A percentile compares a stretch with the other conserved stretches of the same genome.
Conservation (phyloP, 2,888 invertebrate species). For the Nineta flava region DNA sequence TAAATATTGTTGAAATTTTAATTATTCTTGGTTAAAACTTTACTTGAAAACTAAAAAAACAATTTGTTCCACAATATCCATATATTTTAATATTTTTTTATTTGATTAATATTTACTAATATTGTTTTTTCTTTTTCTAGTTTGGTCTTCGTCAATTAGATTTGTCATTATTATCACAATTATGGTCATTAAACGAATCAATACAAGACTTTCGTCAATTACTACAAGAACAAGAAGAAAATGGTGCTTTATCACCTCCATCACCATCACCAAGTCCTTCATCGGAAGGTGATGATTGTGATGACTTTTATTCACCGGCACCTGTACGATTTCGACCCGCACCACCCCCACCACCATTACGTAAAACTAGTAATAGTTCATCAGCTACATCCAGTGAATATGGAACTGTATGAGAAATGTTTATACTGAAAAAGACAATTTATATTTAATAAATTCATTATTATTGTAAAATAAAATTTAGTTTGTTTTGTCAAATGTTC, state of each 20-base stretch:
- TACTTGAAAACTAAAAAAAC: no score
- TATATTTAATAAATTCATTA: background rate
- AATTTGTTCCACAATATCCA: no score
- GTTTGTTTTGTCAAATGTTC: no score
- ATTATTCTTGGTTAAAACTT: no score
- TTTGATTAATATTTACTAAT: background rate
- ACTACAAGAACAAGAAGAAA: constrained; percentile 34
- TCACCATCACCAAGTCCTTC: constrained; percentile 38
- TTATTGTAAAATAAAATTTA: no score
- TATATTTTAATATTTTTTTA: no score
- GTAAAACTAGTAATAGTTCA: constrained; percentile 20
- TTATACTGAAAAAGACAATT: background rate
- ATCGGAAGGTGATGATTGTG: constrained; percentile 30
- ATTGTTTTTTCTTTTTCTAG: constrained; percentile 37
- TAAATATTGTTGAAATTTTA: no score
- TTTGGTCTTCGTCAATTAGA: constrained; percentile 79
- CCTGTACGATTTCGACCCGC: constrained; percentile 25
- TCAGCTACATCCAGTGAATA: constrained; percentile 21
- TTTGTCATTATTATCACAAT: constrained; percentile 73
- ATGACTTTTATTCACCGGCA: constrained; percentile 20
- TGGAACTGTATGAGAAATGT: constrained; percentile 12
- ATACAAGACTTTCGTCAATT: constrained; percentile 75
- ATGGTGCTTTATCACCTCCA: constrained; percentile 28
- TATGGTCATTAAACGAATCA: constrained; percentile 84
- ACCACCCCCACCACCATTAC: constrained; percentile 30